Conservation (phyloP, 1,140 invertebrate genomes). For the Hydropsyche tenuis region DNA sequence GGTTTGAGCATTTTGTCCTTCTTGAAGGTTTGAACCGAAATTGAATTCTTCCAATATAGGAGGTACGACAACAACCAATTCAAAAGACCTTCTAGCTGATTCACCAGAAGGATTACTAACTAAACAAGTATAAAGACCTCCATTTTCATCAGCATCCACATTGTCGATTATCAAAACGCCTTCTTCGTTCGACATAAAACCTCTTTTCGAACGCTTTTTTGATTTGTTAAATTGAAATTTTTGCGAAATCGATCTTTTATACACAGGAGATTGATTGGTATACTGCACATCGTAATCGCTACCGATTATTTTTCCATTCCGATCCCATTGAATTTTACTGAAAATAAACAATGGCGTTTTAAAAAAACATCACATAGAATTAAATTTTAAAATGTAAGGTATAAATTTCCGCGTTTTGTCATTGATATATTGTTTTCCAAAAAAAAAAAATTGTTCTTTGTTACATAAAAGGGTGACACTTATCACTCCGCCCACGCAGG, state of each 20-base stretch:
- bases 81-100: constrained; percentile 72
- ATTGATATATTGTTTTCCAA: too few relatives aligned
- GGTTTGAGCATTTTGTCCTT: constrained; percentile 86
- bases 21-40: constrained; percentile 72
- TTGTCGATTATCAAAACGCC: constrained; percentile 73
- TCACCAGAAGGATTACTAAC: constrained; percentile 80
- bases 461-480: too few relatives aligned
- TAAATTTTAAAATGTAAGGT: too few relatives aligned
- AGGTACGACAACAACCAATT: constrained; percentile 76
- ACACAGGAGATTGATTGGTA: background rate
- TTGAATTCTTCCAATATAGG: constrained; percentile 68
- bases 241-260: constrained; percentile 16
- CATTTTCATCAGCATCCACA: constrained; percentile 70
- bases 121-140: constrained; percentile 83
- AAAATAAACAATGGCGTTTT: too few relatives aligned
- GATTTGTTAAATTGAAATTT: constrained; percentile 37
- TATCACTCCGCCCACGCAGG: constrained; percentile 2
- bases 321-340: constrained; percentile 62
- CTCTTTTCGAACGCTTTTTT: constrained; percentile 54
- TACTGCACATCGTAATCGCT: constrained; percentile 54
- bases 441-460: too few relatives aligned
- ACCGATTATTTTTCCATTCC: constrained; percentile 58
- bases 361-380: too few relatives aligned
- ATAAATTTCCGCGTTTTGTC: too few relatives aligned
- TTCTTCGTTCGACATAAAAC: constrained; percentile 56